Conservation (phyloP, 1,140 invertebrate genomes). For the Hesperophylax magnus region DNA sequence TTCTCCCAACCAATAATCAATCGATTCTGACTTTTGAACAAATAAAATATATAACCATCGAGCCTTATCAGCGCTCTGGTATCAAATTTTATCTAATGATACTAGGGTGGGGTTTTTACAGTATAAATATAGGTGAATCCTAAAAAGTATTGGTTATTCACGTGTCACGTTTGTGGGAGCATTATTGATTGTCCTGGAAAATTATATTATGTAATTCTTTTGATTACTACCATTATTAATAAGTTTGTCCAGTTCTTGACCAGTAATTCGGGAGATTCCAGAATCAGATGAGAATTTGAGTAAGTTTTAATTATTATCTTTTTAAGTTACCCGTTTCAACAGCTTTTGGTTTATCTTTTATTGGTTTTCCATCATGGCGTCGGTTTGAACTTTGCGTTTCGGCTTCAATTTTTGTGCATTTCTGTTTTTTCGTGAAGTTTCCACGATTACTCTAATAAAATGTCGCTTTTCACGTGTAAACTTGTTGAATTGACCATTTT, state of each 20-base stretch:
- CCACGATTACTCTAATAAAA: too few species aligned
- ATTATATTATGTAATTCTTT: not conserved
- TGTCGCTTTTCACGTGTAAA: too few species aligned
- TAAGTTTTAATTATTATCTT: not conserved
- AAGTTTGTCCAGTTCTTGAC: too few species aligned
- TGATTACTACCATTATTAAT: too few species aligned
- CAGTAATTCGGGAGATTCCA: too few species aligned
- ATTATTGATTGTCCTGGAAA: not conserved
- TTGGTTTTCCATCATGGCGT: too few species aligned
- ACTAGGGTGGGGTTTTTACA: not conserved
- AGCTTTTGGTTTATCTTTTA: not conserved
- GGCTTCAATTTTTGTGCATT: too few species aligned
- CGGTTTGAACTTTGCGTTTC: too few species aligned
- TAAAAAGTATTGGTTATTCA: not conserved
- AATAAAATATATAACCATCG: not conserved
- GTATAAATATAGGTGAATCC: not conserved
- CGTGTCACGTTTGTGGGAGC: conserved; percentile 2
- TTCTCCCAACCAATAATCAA: not conserved
- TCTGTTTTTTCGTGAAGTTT: too few species aligned
- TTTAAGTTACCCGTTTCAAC: not conserved
- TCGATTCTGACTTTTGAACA: too few species aligned
- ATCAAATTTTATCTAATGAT: not conserved
- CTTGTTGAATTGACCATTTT: too few species aligned
- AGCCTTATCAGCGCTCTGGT: not conserved
- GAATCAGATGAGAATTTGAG: not conserved